Conservation (phyloP, 2,888 invertebrate genomes). For the Drosophila recens region DNA sequence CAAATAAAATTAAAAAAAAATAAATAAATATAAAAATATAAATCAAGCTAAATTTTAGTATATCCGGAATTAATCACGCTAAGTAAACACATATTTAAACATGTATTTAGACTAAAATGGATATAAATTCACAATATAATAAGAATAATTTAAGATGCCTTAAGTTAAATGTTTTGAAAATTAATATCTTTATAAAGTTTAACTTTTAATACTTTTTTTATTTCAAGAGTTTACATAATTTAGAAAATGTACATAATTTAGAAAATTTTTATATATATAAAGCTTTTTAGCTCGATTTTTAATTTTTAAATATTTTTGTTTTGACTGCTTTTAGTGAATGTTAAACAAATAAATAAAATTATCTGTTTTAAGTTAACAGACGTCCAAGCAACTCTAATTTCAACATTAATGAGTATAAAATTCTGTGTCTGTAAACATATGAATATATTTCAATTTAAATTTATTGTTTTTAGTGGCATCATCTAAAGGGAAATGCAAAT, state of each 20-base stretch:
- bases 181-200: too few species aligned
- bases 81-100: background rate
- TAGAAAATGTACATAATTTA: too few species aligned
- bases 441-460: conserved; percentile 15
- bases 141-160: too few species aligned
- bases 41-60: background rate
- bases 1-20: too few species aligned
- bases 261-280: too few species aligned
- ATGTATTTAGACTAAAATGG: too few species aligned
- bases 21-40: background rate
- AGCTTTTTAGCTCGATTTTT: too few species aligned
- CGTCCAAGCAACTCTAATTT: background rate
- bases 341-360: background rate
- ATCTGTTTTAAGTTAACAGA: background rate
- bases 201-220: too few species aligned
- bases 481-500: conserved; percentile 4
- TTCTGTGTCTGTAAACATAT: background rate
- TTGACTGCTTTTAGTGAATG: background rate
- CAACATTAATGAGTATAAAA: background rate
- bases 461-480: conserved; percentile 11
- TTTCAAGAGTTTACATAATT: too few species aligned
- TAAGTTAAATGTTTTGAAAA: too few species aligned
- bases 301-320: too few species aligned
- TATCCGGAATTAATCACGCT: background rate
- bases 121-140: too few species aligned